These are phyloP conservation scores for Lethenteron camtschaticum DNA, from an alignment of 2,113 vertebrate species.

Conservation along the genomic window DNA sequence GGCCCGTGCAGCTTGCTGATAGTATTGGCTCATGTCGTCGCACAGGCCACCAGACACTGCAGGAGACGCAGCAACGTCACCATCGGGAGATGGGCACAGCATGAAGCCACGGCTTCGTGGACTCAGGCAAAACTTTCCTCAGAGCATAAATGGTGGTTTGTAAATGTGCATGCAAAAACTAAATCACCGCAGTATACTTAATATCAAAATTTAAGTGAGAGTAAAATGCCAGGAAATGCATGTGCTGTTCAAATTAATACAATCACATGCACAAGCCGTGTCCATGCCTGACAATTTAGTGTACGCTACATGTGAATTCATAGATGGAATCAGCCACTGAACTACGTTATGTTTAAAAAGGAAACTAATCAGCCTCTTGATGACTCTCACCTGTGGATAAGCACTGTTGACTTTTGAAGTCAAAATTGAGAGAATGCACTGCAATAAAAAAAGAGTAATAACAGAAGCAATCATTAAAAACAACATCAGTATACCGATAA, in stretches of 20 bases:
- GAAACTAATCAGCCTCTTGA: not conserved
- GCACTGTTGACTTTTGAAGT: not conserved
- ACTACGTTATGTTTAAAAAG: no score
- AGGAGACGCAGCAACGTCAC: conserved; percentile 28
- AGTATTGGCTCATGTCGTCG: conserved; percentile 64
- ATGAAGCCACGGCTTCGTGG: not conserved
- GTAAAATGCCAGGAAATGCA: no score
- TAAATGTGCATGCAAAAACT: no score
- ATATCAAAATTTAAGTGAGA: no score
- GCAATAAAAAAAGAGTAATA: not conserved
- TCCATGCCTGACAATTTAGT: no score
- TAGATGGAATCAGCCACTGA: no score
- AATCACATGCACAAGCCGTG: no score
- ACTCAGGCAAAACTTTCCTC: not conserved
- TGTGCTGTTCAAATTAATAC: no score
- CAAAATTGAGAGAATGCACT: not conserved
- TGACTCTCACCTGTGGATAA: not conserved
- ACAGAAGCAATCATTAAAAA: no score
- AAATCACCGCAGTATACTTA: no score
- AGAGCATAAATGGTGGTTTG: not conserved
- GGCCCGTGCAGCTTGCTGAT: conserved; percentile 60
- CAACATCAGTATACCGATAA: no score
- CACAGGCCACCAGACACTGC: conserved; percentile 52
- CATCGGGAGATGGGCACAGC: not conserved
- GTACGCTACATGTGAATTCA: no score